Conservation (phyloP, 2,888 invertebrate genomes). For the Diplazon laetatorius region DNA sequence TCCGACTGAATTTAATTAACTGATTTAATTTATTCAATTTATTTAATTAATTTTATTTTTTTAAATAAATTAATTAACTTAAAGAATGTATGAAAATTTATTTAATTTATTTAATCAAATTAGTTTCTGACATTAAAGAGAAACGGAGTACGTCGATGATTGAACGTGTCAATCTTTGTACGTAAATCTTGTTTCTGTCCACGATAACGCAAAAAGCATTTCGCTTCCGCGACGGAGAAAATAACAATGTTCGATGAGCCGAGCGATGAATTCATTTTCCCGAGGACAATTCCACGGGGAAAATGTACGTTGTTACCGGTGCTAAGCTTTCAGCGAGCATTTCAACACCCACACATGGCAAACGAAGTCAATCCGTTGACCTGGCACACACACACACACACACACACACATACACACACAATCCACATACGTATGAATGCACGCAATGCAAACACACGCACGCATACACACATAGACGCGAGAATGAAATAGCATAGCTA, state of each 20-base stretch:
- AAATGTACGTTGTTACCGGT: constrained; percentile 36
- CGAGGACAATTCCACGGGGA: constrained; percentile 42
- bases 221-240: background rate
- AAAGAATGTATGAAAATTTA: too few relatives aligned
- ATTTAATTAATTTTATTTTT: too few relatives aligned
- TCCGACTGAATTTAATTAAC: too few relatives aligned
- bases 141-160: background rate
- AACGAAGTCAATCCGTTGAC: constrained; percentile 41
- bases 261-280: constrained; percentile 50
- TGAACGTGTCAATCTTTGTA: constrained; percentile 5
- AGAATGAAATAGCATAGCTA: background rate
- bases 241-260: background rate
- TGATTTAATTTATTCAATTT: too few relatives aligned
- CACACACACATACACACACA: background rate
- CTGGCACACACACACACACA: constrained; percentile 29
- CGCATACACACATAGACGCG: background rate
- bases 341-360: constrained; percentile 22
- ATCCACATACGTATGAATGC: too few relatives aligned
- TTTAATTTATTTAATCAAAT: too few relatives aligned
- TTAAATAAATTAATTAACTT: too few relatives aligned
- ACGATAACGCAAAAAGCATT: background rate
- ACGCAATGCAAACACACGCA: constrained; percentile 2
- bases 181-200: constrained; percentile 26
- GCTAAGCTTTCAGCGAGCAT: constrained; percentile 17
- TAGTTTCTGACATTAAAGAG: too few relatives aligned